Conservation (phyloP, 2,797 vertebrate species). For the Hydrolagus colliei region DNA sequence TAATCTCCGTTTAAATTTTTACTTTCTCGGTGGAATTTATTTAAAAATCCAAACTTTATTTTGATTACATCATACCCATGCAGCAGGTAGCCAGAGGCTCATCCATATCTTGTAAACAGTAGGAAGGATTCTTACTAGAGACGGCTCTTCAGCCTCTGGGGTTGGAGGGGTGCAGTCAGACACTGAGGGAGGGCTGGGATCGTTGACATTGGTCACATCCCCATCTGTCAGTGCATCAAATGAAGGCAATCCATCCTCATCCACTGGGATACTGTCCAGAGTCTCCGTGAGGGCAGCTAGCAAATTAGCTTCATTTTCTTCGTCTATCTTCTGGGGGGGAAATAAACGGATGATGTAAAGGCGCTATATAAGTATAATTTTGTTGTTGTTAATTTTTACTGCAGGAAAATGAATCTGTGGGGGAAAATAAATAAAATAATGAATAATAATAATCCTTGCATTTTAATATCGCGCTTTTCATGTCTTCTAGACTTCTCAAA, state of each 20-base stretch:
- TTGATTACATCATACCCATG: conserved; percentile 58
- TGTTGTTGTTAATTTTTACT: neutral
- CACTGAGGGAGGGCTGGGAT: conserved; percentile 84
- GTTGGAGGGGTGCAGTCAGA: conserved; percentile 81
- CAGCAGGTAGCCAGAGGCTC: conserved; percentile 55
- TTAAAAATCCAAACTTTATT: conserved; percentile 53
- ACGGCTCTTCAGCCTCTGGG: conserved; percentile 94
- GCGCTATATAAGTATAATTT: no score
- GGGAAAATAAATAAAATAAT: neutral
- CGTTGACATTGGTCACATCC: conserved; percentile 95
- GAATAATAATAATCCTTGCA: no score
- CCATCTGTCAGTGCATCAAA: conserved; percentile 97
- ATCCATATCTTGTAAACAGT: conserved; percentile 57
- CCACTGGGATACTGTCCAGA: conserved; percentile 97
- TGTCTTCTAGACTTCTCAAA: no score
- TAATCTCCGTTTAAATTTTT: conserved; percentile 31
- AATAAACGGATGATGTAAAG: conserved; percentile 35
- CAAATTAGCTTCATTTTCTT: conserved; percentile 98
- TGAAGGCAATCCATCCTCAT: conserved; percentile 97
- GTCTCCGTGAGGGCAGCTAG: conserved; percentile 98
- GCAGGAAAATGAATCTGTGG: neutral
- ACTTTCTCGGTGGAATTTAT: conserved; percentile 44
- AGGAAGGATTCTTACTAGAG: conserved; percentile 83
- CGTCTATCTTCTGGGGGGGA: conserved; percentile 86
- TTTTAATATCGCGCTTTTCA: no score